These are phyloP conservation scores for Chrysolina oricalcia DNA, from an alignment of 2,888 invertebrate genomes.

Conservation along the genomic window DNA sequence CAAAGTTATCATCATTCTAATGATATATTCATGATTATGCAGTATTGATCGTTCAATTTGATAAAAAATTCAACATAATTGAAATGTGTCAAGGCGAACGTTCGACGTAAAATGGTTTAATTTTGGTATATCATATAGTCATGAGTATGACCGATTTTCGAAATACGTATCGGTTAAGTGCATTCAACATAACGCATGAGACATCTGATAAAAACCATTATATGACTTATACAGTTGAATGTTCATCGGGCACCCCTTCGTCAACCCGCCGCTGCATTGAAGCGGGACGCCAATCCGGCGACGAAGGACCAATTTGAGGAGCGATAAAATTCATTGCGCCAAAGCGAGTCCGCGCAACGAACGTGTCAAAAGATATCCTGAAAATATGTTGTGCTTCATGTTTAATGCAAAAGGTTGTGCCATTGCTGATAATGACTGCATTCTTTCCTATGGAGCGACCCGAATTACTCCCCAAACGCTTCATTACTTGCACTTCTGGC, in stretches of 20 bases:
- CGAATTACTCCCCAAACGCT: constrained; percentile 65
- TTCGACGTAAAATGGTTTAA: too few species aligned
- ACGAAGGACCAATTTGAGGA: constrained; percentile 49
- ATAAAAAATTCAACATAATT: too few species aligned
- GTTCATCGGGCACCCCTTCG: background rate
- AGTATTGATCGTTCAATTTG: too few species aligned
- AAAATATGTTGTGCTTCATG: constrained; percentile 68
- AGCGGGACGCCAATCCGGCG: constrained; percentile 41
- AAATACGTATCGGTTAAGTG: too few species aligned
- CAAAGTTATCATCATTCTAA: too few species aligned
- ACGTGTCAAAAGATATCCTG: constrained; percentile 66
- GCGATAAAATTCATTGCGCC: constrained; percentile 49
- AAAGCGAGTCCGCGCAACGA: constrained; percentile 52
- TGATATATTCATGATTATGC: too few species aligned
- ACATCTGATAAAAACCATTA: too few species aligned
- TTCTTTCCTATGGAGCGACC: constrained; percentile 63
- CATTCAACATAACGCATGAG: too few species aligned
- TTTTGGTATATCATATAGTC: too few species aligned
- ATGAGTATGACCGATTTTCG: too few species aligned
- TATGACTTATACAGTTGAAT: too few species aligned
- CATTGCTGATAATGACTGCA: constrained; percentile 68
- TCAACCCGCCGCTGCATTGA: constrained; percentile 36
- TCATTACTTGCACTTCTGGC: constrained; percentile 59
- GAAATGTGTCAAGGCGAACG: too few species aligned
- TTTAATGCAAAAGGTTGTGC: constrained; percentile 67